phyloP scores from a whole-genome alignment of 2,888 invertebrate species.

The Ennomos fuscantarius region DNA sequence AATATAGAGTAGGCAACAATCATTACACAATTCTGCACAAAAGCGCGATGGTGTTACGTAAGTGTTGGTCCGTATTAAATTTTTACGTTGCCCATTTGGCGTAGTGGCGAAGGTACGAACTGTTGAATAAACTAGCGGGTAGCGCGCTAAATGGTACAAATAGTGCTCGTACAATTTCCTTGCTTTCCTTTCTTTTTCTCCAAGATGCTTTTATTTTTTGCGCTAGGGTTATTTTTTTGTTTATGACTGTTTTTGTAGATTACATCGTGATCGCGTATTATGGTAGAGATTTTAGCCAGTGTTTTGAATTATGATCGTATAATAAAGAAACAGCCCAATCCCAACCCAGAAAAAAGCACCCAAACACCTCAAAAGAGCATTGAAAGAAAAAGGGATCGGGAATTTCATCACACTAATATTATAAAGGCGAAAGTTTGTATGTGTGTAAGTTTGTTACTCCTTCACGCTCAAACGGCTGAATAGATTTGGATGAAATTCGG shows the following conservation, averaged over 20 bases:
- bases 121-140: slow-evolving; percentile 54
- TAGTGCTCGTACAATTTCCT: slow-evolving; percentile 17
- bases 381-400: too few relatives aligned
- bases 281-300: too few relatives aligned
- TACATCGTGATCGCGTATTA: background rate
- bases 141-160: slow-evolving; percentile 43
- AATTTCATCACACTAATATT: too few relatives aligned
- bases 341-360: too few relatives aligned
- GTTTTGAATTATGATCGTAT: too few relatives aligned
- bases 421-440: too few relatives aligned
- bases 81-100: slow-evolving; percentile 38
- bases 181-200: slow-evolving; percentile 30
- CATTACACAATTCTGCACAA: slow-evolving; percentile 22
- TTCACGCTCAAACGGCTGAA: too few relatives aligned
- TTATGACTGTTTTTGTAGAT: background rate
- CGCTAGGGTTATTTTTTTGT: background rate
- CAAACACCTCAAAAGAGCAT: too few relatives aligned
- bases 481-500: too few relatives aligned
- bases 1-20: slow-evolving; percentile 18
- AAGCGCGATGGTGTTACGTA: slow-evolving; percentile 20
- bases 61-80: slow-evolving; percentile 40
- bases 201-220: slow-evolving; percentile 12
- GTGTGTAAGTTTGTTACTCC: too few relatives aligned
- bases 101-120: slow-evolving; percentile 35
- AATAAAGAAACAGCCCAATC: too few relatives aligned